Conservation (phyloP, 2,888 invertebrate genomes). For the Heteromyza rotundicornis region DNA sequence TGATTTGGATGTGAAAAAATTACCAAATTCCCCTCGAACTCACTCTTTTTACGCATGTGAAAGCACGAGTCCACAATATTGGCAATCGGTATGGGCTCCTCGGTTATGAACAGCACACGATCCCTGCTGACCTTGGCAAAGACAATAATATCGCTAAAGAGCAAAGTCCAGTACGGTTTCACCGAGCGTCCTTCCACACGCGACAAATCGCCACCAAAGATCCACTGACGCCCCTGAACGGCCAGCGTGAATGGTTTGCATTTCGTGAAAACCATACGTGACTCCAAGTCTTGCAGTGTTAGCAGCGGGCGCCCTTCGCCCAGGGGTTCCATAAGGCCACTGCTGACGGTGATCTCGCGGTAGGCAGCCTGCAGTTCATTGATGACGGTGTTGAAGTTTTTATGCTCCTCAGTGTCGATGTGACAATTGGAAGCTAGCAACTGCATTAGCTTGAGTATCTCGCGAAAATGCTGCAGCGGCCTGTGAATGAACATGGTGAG, state of each 20-base stretch:
- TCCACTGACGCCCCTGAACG: slow-evolving; percentile 86
- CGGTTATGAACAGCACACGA: slow-evolving; percentile 84
- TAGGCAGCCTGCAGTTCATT: slow-evolving; percentile 70
- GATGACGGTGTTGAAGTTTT: slow-evolving; percentile 61
- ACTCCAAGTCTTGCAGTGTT: slow-evolving; percentile 84
- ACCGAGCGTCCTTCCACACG: slow-evolving; percentile 82
- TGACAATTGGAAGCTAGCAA: slow-evolving; percentile 64
- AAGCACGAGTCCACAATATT: slow-evolving; percentile 85
- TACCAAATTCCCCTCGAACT: slow-evolving; percentile 24
- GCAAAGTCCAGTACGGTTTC: slow-evolving; percentile 83
- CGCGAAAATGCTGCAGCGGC: slow-evolving; percentile 81
- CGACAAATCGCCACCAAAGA: slow-evolving; percentile 85
- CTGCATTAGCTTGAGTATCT: slow-evolving; percentile 68
- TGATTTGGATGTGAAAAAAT: background rate
- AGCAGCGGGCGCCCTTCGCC: slow-evolving; percentile 82
- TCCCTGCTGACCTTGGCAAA: slow-evolving; percentile 88
- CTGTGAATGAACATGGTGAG: slow-evolving; percentile 84
- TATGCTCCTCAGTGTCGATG: slow-evolving; percentile 61
- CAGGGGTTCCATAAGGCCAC: slow-evolving; percentile 84
- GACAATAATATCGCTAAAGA: slow-evolving; percentile 83
- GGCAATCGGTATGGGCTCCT: slow-evolving; percentile 80
- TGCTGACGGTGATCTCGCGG: slow-evolving; percentile 82
- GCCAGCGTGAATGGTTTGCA: slow-evolving; percentile 88
- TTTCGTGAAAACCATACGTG: slow-evolving; percentile 86
- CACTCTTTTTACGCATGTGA: slow-evolving; percentile 83